Conservation (phyloP, 1,140 invertebrate genomes). For the Panulirus ornatus region DNA sequence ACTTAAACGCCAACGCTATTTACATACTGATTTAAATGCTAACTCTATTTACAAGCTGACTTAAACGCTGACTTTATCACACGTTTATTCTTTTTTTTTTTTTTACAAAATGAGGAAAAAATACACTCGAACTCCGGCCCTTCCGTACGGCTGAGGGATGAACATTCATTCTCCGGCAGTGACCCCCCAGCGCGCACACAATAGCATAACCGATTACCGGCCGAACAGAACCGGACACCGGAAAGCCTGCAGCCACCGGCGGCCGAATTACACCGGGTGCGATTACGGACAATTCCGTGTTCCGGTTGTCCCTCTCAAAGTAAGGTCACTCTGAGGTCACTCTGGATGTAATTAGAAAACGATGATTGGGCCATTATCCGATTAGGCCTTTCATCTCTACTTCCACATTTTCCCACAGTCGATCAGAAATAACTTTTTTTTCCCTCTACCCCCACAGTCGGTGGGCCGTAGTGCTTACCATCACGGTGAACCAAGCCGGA, state of each 20-base stretch:
- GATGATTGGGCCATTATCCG: constrained; percentile 50
- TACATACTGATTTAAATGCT: too few relatives aligned
- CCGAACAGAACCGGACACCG: not conserved
- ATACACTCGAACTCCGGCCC: too few relatives aligned
- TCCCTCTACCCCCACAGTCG: too few relatives aligned
- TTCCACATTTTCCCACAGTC: constrained; percentile 36
- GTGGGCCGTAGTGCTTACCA: too few relatives aligned
- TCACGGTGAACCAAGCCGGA: too few relatives aligned
- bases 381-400: constrained; percentile 30
- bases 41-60: too few relatives aligned
- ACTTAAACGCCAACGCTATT: too few relatives aligned
- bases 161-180: too few relatives aligned
- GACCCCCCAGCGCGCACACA: not conserved
- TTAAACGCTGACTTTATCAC: too few relatives aligned
- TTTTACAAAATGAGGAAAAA: too few relatives aligned
- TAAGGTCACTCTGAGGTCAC: constrained; percentile 40
- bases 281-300: constrained; percentile 30
- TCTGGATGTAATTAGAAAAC: constrained; percentile 21
- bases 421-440: not conserved
- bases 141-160: too few relatives aligned
- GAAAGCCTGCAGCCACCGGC: not conserved
- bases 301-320: constrained; percentile 30
- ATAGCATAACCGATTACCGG: constrained; percentile 18
- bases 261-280: not conserved
- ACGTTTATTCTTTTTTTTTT: too few relatives aligned